Conservation (phyloP, 2,113 vertebrate genomes). For the Hassar affinis region DNA sequence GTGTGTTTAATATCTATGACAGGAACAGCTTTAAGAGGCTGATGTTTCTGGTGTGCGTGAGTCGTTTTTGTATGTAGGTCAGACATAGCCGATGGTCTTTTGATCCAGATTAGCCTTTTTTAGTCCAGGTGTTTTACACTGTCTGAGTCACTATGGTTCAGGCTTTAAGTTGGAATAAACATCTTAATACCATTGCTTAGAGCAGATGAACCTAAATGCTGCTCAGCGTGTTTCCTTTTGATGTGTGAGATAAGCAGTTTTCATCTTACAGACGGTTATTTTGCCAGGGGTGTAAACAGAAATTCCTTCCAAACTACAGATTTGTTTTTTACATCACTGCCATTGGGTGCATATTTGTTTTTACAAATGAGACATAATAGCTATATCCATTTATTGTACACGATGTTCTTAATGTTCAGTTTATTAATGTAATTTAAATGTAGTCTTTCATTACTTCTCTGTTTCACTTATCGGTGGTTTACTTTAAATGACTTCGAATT, state of each 20-base stretch:
- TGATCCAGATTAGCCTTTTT: not conserved
- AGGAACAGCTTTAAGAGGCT: not conserved
- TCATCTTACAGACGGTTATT: not conserved
- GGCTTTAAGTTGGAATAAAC: not conserved
- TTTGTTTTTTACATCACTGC: not conserved
- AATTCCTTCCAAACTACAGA: not conserved
- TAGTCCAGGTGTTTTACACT: constrained; percentile 30
- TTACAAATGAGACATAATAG: not conserved
- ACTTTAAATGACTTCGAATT: not conserved
- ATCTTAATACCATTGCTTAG: not conserved
- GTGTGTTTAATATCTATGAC: not conserved
- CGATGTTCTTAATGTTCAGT: not conserved
- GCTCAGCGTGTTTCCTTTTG: not conserved
- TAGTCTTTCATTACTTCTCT: not conserved
- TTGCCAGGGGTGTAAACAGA: not conserved
- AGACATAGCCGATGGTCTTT: constrained; percentile 20
- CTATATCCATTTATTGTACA: not conserved
- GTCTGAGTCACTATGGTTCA: not conserved
- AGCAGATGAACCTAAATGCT: not conserved
- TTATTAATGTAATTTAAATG: not conserved
- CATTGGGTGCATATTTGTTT: constrained; percentile 4
- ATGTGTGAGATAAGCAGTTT: not conserved
- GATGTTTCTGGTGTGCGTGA: constrained; percentile 30
- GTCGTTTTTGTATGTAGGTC: constrained; percentile 36
- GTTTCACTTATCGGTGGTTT: not conserved